Evolutionary conservation across 2,888 invertebrate genomes (phyloP).

Genomic region (Nemurella pictetii): DNA sequence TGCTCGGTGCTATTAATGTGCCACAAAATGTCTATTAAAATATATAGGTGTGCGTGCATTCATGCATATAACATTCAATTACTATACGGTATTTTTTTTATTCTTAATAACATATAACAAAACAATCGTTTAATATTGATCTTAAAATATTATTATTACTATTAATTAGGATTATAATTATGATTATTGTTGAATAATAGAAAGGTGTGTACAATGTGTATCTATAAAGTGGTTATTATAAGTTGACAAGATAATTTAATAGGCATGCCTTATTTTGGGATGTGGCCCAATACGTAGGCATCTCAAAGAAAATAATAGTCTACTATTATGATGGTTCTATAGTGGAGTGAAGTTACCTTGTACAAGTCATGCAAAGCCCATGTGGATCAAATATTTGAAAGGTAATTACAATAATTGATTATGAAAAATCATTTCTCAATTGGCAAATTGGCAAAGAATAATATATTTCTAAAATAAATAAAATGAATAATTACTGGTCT

Average conservation of each 20-base stretch:
- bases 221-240: not conserved
- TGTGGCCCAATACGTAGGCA: not conserved
- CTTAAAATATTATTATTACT: constrained; percentile 2
- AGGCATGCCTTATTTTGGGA: constrained; percentile 21
- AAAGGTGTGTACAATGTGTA: not conserved
- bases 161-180: constrained; percentile 13
- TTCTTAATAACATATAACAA: constrained; percentile 13
- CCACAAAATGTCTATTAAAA: constrained; percentile 20
- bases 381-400: not conserved
- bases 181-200: not conserved
- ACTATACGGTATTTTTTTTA: constrained; percentile 29
- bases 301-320: constrained; percentile 11
- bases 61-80: constrained; percentile 17
- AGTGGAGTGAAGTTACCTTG: not conserved
- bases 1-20: constrained; percentile 23
- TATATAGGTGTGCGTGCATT: not conserved
- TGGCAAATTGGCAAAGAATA: not conserved
- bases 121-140: constrained; percentile 8
- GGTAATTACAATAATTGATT: constrained; percentile 13
- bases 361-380: not conserved
- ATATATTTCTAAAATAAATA: not conserved
- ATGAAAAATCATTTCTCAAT: not conserved
- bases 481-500: not conserved
- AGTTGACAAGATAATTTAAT: not conserved
- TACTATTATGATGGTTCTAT: constrained; percentile 9